These are phyloP conservation scores for Drosophila watanabei DNA, from an alignment of 1,140 invertebrate species.

Conservation along the genomic window DNA sequence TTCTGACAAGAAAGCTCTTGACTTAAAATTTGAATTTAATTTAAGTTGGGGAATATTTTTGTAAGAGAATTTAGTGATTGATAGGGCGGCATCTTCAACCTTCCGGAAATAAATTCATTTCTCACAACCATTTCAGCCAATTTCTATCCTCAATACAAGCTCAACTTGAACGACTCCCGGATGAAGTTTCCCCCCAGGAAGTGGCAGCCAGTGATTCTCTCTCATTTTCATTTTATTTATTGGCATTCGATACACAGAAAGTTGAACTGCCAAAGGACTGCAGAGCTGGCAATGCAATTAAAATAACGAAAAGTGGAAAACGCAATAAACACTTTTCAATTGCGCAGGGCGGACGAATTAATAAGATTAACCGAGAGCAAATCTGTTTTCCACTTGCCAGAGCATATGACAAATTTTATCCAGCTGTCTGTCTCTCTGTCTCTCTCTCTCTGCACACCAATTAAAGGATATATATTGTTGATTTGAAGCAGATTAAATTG, in stretches of 20 bases:
- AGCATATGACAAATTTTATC: conserved; percentile 18
- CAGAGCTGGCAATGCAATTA: conserved; percentile 61
- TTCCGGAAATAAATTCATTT: conserved; percentile 1
- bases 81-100: neutral
- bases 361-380: conserved; percentile 45
- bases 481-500: conserved; percentile 52
- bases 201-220: conserved; percentile 11
- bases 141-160: conserved; percentile 5
- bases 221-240: conserved; percentile 46
- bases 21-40: conserved; percentile 44
- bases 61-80: conserved; percentile 21
- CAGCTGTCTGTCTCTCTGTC: neutral
- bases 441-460: conserved; percentile 30
- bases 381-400: conserved; percentile 31
- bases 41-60: conserved; percentile 21
- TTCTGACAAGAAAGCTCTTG: conserved; percentile 12
- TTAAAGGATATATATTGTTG: conserved; percentile 52
- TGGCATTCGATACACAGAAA: conserved; percentile 21
- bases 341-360: conserved; percentile 55
- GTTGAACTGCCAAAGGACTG: conserved; percentile 18
- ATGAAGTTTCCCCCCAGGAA: neutral
- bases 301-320: conserved; percentile 60
- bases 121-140: neutral
- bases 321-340: conserved; percentile 70
- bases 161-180: neutral